Percentiles rank a stretch among this genome's conserved stretches.
phyloP scores from a whole-genome alignment of 2,113 vertebrate genomes.

The Rana temporaria region DNA sequence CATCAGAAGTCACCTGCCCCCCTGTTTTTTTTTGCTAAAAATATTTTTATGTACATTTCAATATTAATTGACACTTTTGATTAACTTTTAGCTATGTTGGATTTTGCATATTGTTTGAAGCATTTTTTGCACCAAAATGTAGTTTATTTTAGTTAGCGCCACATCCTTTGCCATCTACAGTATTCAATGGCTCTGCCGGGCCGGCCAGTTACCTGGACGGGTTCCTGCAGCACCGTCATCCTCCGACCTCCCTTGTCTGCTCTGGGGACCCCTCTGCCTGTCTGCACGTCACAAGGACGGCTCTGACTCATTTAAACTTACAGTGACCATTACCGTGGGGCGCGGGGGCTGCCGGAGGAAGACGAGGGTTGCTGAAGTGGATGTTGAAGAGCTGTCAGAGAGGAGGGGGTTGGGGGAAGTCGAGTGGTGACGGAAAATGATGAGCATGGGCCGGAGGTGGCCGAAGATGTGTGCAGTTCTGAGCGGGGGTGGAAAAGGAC shows the following conservation, averaged over 20 bases:
- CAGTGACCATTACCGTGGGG: constrained; percentile 83
- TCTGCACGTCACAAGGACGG: constrained; percentile 56
- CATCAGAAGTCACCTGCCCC: no score
- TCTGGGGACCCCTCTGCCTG: constrained; percentile 19
- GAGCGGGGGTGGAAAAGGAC: no score
- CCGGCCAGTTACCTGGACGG: constrained; percentile 76
- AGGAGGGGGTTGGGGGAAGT: no score
- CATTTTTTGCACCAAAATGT: no score
- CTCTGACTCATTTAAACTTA: constrained; percentile 78
- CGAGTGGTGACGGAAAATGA: constrained; percentile 34
- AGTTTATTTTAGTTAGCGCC: no score
- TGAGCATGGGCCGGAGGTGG: not conserved
- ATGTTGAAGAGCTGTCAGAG: constrained; percentile 62
- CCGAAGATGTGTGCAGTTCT: no score
- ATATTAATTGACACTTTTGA: no score
- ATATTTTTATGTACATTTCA: no score
- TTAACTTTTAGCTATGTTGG: no score
- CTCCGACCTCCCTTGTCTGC: constrained; percentile 61
- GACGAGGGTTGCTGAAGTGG: constrained; percentile 58
- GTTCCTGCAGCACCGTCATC: constrained; percentile 86
- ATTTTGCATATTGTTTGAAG: no score
- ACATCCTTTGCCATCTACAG: not conserved
- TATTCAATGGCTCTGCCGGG: no score
- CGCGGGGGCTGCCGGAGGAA: constrained; percentile 63
- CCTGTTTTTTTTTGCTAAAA: no score